These are phyloP conservation scores for Takifugu flavidus DNA, from an alignment of 2,113 vertebrate genomes.

Conservation along the genomic window DNA sequence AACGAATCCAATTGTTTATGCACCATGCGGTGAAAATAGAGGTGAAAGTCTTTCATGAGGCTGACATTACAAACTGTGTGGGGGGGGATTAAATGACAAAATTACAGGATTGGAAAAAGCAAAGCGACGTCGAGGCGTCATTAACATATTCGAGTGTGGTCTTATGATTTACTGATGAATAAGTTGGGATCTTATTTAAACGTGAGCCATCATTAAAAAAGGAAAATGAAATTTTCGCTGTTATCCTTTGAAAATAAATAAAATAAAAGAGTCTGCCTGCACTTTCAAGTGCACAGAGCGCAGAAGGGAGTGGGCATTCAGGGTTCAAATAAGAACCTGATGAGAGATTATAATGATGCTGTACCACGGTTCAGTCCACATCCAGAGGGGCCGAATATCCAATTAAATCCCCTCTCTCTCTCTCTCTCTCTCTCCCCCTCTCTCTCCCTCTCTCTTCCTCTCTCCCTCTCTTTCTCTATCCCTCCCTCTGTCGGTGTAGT, in stretches of 20 bases:
- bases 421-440: slow-evolving; percentile 10
- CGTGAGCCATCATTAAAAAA: slow-evolving; percentile 29
- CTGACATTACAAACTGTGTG: slow-evolving; percentile 21
- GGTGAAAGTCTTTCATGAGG: slow-evolving; percentile 1
- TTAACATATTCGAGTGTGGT: slow-evolving; percentile 9
- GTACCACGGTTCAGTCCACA: slow-evolving; percentile 69
- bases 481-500: slow-evolving; percentile 44
- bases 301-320: slow-evolving; percentile 67
- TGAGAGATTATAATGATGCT: slow-evolving; percentile 72
- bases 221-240: slow-evolving; percentile 32
- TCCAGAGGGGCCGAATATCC: slow-evolving; percentile 75
- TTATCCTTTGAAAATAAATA: slow-evolving; percentile 45
- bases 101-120: slow-evolving; percentile 10
- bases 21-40: slow-evolving; percentile 17
- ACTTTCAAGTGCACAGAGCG: slow-evolving; percentile 55
- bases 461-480: slow-evolving; percentile 24
- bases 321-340: slow-evolving; percentile 69
- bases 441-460: slow-evolving; percentile 21
- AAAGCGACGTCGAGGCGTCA: background rate
- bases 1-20: slow-evolving; percentile 55
- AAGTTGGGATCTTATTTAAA: slow-evolving; percentile 28
- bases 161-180: slow-evolving; percentile 18
- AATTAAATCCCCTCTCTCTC: slow-evolving; percentile 70
- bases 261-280: slow-evolving; percentile 49
- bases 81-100: slow-evolving; percentile 26